Conservation (phyloP, 2,797 vertebrate species). For the Lutjanus campechanus region DNA sequence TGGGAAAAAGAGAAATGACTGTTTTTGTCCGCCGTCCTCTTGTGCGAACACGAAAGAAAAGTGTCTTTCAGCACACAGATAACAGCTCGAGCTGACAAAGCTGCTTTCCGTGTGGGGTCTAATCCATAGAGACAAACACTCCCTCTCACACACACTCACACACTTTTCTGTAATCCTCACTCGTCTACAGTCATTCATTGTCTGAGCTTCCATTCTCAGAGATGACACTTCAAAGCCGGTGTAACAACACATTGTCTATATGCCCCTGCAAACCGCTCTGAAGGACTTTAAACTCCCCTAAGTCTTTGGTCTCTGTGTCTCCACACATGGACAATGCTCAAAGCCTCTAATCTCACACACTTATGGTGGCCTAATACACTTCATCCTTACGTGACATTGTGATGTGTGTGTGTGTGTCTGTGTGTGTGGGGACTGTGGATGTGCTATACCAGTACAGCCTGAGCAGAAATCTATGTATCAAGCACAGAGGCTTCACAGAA, state of each 20-base stretch:
- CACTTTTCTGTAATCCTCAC: slow-evolving; percentile 81
- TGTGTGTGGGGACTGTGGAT: slow-evolving; percentile 20
- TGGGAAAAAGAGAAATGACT: slow-evolving; percentile 51
- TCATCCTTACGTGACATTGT: slow-evolving; percentile 65
- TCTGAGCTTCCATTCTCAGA: slow-evolving; percentile 78
- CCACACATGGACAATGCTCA: slow-evolving; percentile 61
- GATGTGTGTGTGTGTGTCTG: slow-evolving; percentile 41
- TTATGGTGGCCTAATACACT: slow-evolving; percentile 72
- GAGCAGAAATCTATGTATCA: slow-evolving; percentile 27
- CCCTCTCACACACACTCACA: slow-evolving; percentile 67
- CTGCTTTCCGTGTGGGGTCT: slow-evolving; percentile 78
- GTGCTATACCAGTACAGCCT: slow-evolving; percentile 15
- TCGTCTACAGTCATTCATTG: slow-evolving; percentile 76
- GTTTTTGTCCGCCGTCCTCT: slow-evolving; percentile 65
- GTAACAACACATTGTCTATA: slow-evolving; percentile 80
- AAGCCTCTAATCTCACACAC: slow-evolving; percentile 74
- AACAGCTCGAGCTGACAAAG: slow-evolving; percentile 78
- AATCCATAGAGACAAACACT: slow-evolving; percentile 82
- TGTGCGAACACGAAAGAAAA: slow-evolving; percentile 68
- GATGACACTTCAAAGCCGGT: slow-evolving; percentile 83
- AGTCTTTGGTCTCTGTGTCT: slow-evolving; percentile 72
- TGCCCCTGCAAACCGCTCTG: slow-evolving; percentile 74
- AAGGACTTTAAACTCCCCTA: slow-evolving; percentile 78
- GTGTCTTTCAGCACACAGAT: slow-evolving; percentile 77
- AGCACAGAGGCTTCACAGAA: slow-evolving; percentile 21